A percentile compares a stretch with the other conserved stretches of the same genome.
phyloP scores from a whole-genome alignment of 2,113 vertebrate species.

The Hippocampus mohnikei region DNA sequence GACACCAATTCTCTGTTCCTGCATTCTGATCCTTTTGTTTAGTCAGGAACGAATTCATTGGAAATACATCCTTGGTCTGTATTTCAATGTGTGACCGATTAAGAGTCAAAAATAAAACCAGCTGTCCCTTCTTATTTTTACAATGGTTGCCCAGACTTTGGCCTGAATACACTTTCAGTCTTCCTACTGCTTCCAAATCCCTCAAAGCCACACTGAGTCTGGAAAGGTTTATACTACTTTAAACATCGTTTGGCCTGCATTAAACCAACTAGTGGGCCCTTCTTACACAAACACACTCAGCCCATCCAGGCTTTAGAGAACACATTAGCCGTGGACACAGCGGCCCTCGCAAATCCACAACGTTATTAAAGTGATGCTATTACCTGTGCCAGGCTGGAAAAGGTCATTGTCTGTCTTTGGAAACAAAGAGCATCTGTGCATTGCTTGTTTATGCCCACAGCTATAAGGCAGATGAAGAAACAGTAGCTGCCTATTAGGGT shows the following conservation, averaged over 20 bases:
- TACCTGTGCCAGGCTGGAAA: conserved; percentile 47
- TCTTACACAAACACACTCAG: conserved; percentile 18
- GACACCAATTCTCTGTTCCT: too few relatives aligned
- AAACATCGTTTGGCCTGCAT: conserved; percentile 32
- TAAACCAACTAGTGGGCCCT: conserved; percentile 6
- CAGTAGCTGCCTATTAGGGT: conserved; percentile 7
- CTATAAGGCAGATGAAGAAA: conserved; percentile 2
- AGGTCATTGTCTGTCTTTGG: conserved; percentile 43
- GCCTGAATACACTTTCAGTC: conserved; percentile 14
- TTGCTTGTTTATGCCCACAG: conserved; percentile 38
- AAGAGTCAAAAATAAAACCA: not conserved
- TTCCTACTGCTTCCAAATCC: conserved; percentile 18
- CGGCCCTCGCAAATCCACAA: conserved; percentile 35
- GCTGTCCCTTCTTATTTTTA: conserved; percentile 13
- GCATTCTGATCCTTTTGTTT: too few relatives aligned
- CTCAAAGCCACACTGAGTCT: conserved; percentile 15
- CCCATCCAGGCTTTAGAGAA: conserved; percentile 15
- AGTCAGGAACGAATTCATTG: too few relatives aligned
- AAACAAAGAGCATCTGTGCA: conserved; percentile 55
- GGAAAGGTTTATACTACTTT: conserved; percentile 43
- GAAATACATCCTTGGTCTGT: too few relatives aligned
- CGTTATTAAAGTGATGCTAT: conserved; percentile 50
- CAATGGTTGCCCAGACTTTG: conserved; percentile 37
- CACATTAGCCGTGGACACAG: conserved; percentile 19
- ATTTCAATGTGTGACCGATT: too few relatives aligned